Base-by-base conservation (phyloP, 1,140 invertebrate genomes). In the Drosophila nasuta region DNA sequence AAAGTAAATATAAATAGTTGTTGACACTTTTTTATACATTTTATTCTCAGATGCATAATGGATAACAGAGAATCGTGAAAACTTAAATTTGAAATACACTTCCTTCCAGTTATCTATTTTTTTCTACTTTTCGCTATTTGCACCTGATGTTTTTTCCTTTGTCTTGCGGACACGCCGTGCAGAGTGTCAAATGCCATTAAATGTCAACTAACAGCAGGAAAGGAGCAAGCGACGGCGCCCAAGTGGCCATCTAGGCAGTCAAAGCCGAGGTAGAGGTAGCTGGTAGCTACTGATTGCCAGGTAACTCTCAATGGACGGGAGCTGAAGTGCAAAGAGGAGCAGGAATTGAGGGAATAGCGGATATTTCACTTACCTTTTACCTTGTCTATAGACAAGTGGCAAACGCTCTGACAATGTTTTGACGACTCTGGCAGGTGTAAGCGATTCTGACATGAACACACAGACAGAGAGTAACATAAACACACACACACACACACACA, bases 171-270 rank as follows among this genome's bases (percentile, higher is more conserved):
- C 67, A 79, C 54, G 20, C 67, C 68, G 76, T 38, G 28, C 58
- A 77, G 66, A 80, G 83, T 77, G 83, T 88, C 80, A 87, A 87
- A 81, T 88, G 83, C 70, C 83, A 87, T 88, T 88, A 87, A 83
- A 88, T 82, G 83, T 71, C 70, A 88, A 82, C 82, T 87, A 87
- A 82, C 69, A 76, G 79, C 75, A 56, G 67, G 38, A 63, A 33
- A 71, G 67, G 68, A 63, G 43, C 60, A 66, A 63, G 51, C 57
- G 63, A 72, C 62, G 63, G 66, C 54, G 45, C 59, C 67, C 70
- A 85, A 85, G 82, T 86, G 82, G 82, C 67, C 59, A 77, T 79
- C 72, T 88, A 69, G 74, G 63, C 64, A 69, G 63, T 45, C 33
- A 15, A 33, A 52, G 46, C 5, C 11, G 30, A 25, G 41, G 30